Conservation (phyloP, 2,888 invertebrate species). For the Nemapogon koenigi region DNA sequence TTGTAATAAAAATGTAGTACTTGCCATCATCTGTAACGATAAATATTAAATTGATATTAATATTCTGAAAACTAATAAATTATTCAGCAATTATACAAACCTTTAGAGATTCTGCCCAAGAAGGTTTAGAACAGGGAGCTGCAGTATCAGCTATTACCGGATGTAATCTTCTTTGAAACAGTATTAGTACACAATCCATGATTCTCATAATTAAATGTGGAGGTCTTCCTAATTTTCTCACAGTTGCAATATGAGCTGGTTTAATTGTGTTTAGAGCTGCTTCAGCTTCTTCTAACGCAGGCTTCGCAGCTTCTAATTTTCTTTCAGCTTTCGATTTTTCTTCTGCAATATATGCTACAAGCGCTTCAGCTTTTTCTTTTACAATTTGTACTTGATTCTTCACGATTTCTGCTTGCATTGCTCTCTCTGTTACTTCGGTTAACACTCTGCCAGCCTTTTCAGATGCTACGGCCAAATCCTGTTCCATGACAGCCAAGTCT, state of each 20-base stretch:
- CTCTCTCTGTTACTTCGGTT: slow-evolving; percentile 89
- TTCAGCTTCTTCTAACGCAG: slow-evolving; percentile 95
- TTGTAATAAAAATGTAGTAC: slow-evolving; percentile 89
- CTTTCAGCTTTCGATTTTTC: slow-evolving; percentile 92
- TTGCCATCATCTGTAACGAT: slow-evolving; percentile 84
- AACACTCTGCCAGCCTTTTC: slow-evolving; percentile 89
- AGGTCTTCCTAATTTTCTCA: slow-evolving; percentile 91
- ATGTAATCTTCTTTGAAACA: slow-evolving; percentile 90
- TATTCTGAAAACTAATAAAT: no score
- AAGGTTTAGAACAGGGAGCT: slow-evolving; percentile 88
- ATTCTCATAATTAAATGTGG: slow-evolving; percentile 97
- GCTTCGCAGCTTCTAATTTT: slow-evolving; percentile 94
- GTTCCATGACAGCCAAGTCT: slow-evolving; percentile 93
- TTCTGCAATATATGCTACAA: slow-evolving; percentile 84
- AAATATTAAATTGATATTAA: background rate
- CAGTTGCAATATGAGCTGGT: slow-evolving; percentile 94
- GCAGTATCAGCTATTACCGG: slow-evolving; percentile 81
- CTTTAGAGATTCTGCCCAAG: slow-evolving; percentile 96
- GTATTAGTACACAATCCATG: slow-evolving; percentile 94
- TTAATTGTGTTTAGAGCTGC: slow-evolving; percentile 95
- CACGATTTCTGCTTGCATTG: slow-evolving; percentile 93
- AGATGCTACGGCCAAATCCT: slow-evolving; percentile 90
- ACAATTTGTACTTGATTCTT: slow-evolving; percentile 96
- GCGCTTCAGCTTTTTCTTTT: slow-evolving; percentile 91
- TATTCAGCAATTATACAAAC: no score